A percentile compares a stretch with the other conserved stretches of the same genome.
These are phyloP conservation scores for Campoplex capitator DNA, from an alignment of 2,888 invertebrate genomes.

Conservation along the genomic window DNA sequence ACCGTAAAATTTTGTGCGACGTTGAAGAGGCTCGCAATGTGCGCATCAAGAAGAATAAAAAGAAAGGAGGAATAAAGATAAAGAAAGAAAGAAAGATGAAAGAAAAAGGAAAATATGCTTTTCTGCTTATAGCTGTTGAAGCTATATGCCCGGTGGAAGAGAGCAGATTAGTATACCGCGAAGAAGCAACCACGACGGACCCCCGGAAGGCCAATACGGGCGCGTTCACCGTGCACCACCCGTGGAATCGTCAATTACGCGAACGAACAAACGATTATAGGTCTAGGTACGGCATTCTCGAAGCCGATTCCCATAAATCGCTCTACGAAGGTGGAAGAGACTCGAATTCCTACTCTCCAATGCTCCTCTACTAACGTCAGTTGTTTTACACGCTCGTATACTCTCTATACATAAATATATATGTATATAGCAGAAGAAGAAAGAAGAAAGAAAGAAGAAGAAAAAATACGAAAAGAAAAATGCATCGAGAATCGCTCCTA, in stretches of 20 bases:
- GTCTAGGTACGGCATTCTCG: conserved; percentile 78
- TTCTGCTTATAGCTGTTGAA: conserved; percentile 16
- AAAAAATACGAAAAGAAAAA: neutral
- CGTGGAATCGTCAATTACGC: conserved; percentile 82
- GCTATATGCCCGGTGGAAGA: conserved; percentile 11
- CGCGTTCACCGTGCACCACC: conserved; percentile 77
- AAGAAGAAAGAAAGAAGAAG: neutral
- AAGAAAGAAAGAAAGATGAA: conserved; percentile 6
- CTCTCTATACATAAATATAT: conserved; percentile 6
- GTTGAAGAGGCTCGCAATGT: conserved; percentile 1
- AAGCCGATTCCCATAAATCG: conserved; percentile 76
- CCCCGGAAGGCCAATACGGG: conserved; percentile 66
- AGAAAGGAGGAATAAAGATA: neutral
- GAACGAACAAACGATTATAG: conserved; percentile 79
- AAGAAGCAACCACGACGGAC: conserved; percentile 29
- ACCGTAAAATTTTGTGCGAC: conserved; percentile 32
- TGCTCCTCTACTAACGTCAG: neutral
- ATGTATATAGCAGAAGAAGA: neutral
- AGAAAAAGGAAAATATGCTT: conserved; percentile 25
- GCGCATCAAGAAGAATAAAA: neutral
- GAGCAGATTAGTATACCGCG: conserved; percentile 35
- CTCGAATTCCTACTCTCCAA: conserved; percentile 60
- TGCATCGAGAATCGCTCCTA: neutral
- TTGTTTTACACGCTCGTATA: conserved; percentile 22
- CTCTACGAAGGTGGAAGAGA: conserved; percentile 53